These are phyloP conservation scores for Semaprochilodus insignis DNA, from an alignment of 2,797 vertebrate genomes.

Conservation along the genomic window DNA sequence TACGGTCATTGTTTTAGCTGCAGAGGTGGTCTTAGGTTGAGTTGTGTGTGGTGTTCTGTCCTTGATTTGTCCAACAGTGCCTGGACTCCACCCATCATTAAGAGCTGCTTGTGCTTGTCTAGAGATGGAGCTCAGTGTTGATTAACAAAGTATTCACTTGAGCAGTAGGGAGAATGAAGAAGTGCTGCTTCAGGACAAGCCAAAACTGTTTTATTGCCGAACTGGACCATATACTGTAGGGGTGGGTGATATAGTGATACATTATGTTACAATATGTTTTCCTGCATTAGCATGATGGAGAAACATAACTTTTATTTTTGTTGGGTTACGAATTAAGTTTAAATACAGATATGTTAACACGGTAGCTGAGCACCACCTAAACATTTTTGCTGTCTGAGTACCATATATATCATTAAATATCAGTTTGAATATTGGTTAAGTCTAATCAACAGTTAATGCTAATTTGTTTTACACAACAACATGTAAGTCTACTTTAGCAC, in stretches of 20 bases:
- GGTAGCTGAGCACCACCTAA: too few species aligned
- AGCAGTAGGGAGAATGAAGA: not conserved
- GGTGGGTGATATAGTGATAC: not conserved
- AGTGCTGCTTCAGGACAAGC: not conserved
- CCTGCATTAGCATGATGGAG: too few species aligned
- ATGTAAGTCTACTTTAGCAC: too few species aligned
- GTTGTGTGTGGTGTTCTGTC: constrained; percentile 14
- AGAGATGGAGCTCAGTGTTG: not conserved
- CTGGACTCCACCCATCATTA: not conserved
- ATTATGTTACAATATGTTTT: not conserved
- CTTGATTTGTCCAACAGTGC: not conserved
- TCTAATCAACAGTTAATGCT: too few species aligned
- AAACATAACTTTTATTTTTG: too few species aligned
- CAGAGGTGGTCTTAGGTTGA: constrained; percentile 2
- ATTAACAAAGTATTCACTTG: constrained; percentile 5
- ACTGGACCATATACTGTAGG: not conserved
- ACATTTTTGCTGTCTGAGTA: too few species aligned
- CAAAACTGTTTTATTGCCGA: not conserved
- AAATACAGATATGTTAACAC: too few species aligned
- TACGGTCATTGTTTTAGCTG: constrained; percentile 32
- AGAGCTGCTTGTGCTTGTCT: constrained; percentile 5
- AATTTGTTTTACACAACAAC: too few species aligned
- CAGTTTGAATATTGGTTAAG: too few species aligned
- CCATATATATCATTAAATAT: too few species aligned
- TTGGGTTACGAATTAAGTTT: too few species aligned